Evolutionary conservation across 2,888 invertebrate genomes (phyloP).

Genomic region (Glaucopsyche alexis): DNA sequence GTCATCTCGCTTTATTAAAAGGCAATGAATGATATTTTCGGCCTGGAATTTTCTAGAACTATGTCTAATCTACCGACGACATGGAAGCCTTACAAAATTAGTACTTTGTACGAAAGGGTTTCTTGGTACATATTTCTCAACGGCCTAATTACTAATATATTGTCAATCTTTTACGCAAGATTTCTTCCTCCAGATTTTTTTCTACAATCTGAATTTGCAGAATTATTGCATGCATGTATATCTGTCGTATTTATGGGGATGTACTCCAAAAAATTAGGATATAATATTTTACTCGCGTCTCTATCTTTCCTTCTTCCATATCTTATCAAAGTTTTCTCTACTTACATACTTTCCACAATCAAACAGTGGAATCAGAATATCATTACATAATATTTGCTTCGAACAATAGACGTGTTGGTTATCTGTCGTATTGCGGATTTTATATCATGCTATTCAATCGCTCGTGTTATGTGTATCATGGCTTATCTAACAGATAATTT

Average conservation of each 20-base stretch:
- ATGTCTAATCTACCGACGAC: background rate
- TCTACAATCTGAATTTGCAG: background rate
- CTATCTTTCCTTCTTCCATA: too few relatives aligned
- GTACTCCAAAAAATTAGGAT: too few relatives aligned
- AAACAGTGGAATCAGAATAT: too few relatives aligned
- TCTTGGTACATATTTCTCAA: background rate
- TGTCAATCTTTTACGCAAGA: background rate
- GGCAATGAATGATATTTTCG: conserved; percentile 10
- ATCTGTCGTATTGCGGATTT: conserved; percentile 17
- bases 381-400: background rate
- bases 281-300: too few relatives aligned
- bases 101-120: background rate
- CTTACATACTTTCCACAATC: too few relatives aligned
- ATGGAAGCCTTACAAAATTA: conserved; percentile 1
- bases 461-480: background rate
- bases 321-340: too few relatives aligned
- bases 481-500: background rate
- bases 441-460: conserved; percentile 7
- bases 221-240: too few relatives aligned
- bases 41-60: conserved; percentile 5
- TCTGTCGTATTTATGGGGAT: too few relatives aligned
- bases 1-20: conserved; percentile 23
- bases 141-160: background rate
- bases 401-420: conserved; percentile 6
- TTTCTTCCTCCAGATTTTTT: background rate